Evolutionary conservation across 2,113 vertebrate species (phyloP).

Genomic region (Rhabdornis inornatus): DNA sequence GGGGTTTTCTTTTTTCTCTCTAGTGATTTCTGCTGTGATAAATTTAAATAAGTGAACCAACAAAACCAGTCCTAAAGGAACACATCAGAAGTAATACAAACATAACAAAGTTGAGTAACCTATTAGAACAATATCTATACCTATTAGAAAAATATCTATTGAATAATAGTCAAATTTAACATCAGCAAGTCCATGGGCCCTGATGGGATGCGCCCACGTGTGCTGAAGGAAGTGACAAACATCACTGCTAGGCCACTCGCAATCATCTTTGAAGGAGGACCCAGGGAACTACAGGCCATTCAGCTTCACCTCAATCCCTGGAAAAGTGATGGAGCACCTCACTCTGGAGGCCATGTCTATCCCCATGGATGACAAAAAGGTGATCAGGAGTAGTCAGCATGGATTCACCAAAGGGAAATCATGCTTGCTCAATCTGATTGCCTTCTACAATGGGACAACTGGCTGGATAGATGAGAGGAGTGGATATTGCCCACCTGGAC

Average conservation of each 20-base stretch:
- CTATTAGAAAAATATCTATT: background rate
- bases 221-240: background rate
- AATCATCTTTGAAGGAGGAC: background rate
- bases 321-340: background rate
- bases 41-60: background rate
- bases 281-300: background rate
- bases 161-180: background rate
- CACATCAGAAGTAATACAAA: background rate
- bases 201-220: background rate
- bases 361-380: background rate
- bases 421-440: background rate
- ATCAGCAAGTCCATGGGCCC: background rate
- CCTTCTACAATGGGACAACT: background rate
- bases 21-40: background rate
- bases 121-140: background rate
- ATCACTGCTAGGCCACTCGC: background rate
- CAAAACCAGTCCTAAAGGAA: background rate
- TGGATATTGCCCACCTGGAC: background rate
- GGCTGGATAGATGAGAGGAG: background rate
- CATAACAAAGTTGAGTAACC: background rate
- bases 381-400: background rate
- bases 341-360: background rate
- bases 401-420: background rate
- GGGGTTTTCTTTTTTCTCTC: background rate
- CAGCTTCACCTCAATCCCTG: background rate